Evolutionary conservation across 2,888 invertebrate genomes (phyloP).

Genomic region (Galerucella nymphaeae): DNA sequence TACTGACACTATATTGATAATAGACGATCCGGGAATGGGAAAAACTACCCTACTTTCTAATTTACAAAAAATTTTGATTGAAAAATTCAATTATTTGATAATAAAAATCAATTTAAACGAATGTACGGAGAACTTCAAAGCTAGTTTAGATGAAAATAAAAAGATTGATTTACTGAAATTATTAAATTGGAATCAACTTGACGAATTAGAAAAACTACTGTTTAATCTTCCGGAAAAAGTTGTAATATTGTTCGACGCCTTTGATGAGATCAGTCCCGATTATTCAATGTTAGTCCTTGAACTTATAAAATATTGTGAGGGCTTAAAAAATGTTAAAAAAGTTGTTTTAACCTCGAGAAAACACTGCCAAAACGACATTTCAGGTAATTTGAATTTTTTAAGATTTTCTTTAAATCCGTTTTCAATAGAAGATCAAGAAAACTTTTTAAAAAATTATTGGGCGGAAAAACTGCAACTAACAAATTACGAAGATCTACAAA

Average conservation of each 20-base stretch:
- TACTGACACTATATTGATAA: neutral
- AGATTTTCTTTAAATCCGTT: slow-evolving; percentile 8
- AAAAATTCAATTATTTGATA: slow-evolving; percentile 9
- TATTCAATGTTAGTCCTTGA: slow-evolving; percentile 20
- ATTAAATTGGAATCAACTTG: neutral
- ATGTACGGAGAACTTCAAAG: slow-evolving; percentile 1
- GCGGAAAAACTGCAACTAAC: neutral
- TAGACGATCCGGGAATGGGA: slow-evolving; percentile 24
- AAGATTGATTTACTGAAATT: slow-evolving; percentile 1
- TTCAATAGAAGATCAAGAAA: neutral
- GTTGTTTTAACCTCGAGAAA: slow-evolving; percentile 25
- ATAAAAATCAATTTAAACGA: slow-evolving; percentile 17
- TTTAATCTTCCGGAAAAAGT: slow-evolving; percentile 9
- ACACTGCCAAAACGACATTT: neutral
- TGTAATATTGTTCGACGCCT: slow-evolving; percentile 21
- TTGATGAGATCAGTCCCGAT: slow-evolving; percentile 26
- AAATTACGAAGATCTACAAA: neutral
- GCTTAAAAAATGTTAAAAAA: slow-evolving; percentile 13
- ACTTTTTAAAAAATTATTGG: neutral
- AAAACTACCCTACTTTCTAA: slow-evolving; percentile 16
- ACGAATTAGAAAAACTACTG: neutral
- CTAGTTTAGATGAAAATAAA: neutral
- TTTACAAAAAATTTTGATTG: neutral
- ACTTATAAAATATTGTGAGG: neutral
- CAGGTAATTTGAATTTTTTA: too few relatives aligned